Percentiles rank a stretch among this genome's conserved stretches.
Evolutionary conservation across 2,888 invertebrate genomes (phyloP).

Genomic region (Altica lythri): DNA sequence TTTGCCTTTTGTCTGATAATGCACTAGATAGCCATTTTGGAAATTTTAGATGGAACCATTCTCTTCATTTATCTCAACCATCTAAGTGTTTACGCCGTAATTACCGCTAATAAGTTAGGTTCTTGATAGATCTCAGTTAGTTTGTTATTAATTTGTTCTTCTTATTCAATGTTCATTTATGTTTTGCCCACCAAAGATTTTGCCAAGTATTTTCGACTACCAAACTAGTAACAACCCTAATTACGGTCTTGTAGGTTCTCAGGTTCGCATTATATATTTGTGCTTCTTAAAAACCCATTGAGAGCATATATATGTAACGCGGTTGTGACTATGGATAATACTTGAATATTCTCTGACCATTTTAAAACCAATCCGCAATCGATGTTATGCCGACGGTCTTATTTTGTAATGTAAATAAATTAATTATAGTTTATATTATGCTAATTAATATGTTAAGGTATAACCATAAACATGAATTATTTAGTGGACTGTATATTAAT

Average conservation of each 20-base stretch:
- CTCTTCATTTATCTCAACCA: not conserved
- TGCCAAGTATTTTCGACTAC: not conserved
- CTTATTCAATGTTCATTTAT: not conserved
- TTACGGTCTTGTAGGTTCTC: not conserved
- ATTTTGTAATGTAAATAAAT: too few species aligned
- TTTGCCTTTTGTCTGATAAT: not conserved
- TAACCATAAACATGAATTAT: too few species aligned
- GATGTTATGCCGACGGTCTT: too few species aligned
- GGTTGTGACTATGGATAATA: too few species aligned
- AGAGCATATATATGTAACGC: too few species aligned
- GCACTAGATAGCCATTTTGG: not conserved
- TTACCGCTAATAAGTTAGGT: not conserved
- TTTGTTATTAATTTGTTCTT: not conserved
- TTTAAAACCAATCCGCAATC: too few species aligned
- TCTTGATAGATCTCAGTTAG: not conserved
- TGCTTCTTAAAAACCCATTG: not conserved
- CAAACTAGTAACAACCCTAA: not conserved
- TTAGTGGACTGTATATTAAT: too few species aligned
- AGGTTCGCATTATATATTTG: not conserved
- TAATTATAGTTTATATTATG: too few species aligned
- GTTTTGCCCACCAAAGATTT: not conserved
- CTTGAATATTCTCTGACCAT: too few species aligned
- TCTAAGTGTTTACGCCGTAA: not conserved
- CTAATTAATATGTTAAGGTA: too few species aligned
- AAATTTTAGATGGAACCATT: not conserved